Conservation (phyloP, 2,888 invertebrate species). For the Acrobasis suavella region DNA sequence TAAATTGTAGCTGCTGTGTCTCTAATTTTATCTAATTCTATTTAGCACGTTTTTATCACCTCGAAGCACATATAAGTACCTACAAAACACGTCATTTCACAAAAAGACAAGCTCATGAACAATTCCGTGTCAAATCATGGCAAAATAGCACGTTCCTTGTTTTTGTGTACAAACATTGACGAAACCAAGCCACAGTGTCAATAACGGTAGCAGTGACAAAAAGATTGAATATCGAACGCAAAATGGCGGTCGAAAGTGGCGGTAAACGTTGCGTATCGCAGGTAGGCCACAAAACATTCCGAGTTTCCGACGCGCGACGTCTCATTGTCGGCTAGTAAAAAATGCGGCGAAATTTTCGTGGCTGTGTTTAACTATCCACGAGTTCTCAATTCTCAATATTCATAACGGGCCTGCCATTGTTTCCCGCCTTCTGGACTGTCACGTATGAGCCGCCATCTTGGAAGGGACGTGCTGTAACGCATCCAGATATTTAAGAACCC, state of each 20-base stretch:
- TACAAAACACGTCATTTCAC: neutral
- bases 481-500: constrained; percentile 57
- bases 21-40: neutral
- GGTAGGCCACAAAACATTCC: constrained; percentile 55
- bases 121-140: constrained; percentile 17
- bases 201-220: constrained; percentile 40
- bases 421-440: constrained; percentile 70
- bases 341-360: constrained; percentile 61
- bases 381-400: constrained; percentile 74
- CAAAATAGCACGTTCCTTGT: constrained; percentile 8
- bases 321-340: constrained; percentile 39
- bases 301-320: constrained; percentile 49
- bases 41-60: neutral
- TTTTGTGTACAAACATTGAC: neutral
- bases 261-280: constrained; percentile 47
- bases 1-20: neutral
- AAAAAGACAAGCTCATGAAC: constrained; percentile 12
- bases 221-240: constrained; percentile 51
- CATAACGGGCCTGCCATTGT: constrained; percentile 75
- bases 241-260: constrained; percentile 48
- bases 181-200: constrained; percentile 19
- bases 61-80: neutral
- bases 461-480: constrained; percentile 67
- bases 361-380: constrained; percentile 59
- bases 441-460: constrained; percentile 73